Conservation (phyloP, 2,888 invertebrate species). For the Athalia cordata region DNA sequence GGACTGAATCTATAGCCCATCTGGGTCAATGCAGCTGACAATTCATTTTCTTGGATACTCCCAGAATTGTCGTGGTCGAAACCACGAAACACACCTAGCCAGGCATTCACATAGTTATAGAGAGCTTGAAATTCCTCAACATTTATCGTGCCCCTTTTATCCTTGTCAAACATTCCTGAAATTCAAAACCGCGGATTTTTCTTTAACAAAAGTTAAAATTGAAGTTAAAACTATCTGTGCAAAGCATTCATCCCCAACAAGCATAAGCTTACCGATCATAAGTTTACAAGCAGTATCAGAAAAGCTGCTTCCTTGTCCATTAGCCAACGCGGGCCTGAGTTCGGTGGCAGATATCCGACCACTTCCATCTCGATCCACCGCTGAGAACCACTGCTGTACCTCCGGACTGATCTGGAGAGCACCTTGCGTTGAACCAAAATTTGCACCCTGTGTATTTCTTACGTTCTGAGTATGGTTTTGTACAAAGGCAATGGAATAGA, state of each 20-base stretch:
- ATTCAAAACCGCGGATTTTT: slow-evolving; percentile 50
- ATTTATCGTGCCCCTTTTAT: slow-evolving; percentile 89
- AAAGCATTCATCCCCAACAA: slow-evolving; percentile 45
- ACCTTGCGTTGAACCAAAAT: slow-evolving; percentile 39
- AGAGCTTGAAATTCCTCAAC: slow-evolving; percentile 89
- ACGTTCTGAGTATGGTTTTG: slow-evolving; percentile 17
- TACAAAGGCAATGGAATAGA: neutral
- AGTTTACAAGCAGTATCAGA: slow-evolving; percentile 88
- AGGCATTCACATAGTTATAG: slow-evolving; percentile 91
- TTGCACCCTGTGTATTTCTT: slow-evolving; percentile 32
- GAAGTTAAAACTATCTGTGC: neutral
- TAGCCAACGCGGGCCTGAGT: slow-evolving; percentile 87
- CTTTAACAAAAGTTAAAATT: neutral
- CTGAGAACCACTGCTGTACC: slow-evolving; percentile 88
- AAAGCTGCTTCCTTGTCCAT: slow-evolving; percentile 89
- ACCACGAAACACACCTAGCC: slow-evolving; percentile 89
- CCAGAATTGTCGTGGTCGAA: slow-evolving; percentile 92
- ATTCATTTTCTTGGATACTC: slow-evolving; percentile 86
- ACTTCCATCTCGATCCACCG: slow-evolving; percentile 89
- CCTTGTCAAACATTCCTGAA: slow-evolving; percentile 91
- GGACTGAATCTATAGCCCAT: slow-evolving; percentile 92
- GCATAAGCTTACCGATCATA: slow-evolving; percentile 84
- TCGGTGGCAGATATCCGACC: slow-evolving; percentile 87
- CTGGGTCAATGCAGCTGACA: slow-evolving; percentile 85
- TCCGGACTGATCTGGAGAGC: slow-evolving; percentile 78